phyloP scores from a whole-genome alignment of 1,140 invertebrate genomes.

The Battus philenor region DNA sequence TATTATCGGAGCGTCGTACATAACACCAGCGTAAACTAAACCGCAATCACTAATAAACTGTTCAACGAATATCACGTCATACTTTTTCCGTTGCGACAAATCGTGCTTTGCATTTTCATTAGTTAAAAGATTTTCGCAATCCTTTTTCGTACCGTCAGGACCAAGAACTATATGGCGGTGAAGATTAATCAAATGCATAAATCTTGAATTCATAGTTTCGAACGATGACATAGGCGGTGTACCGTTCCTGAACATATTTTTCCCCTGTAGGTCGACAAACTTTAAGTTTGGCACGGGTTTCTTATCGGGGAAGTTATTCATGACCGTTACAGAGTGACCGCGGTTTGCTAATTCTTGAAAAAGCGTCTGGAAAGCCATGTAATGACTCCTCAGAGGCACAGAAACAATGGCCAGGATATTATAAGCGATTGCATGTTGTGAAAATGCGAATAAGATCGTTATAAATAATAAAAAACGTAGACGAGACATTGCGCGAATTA shows the following conservation, averaged over 20 bases:
- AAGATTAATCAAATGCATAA: constrained; percentile 29
- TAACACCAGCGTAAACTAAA: constrained; percentile 76
- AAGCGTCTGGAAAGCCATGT: constrained; percentile 56
- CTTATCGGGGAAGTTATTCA: constrained; percentile 54
- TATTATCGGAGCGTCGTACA: constrained; percentile 79
- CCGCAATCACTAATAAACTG: constrained; percentile 83
- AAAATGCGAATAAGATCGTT: constrained; percentile 11
- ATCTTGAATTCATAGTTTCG: constrained; percentile 27
- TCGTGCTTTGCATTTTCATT: constrained; percentile 49
- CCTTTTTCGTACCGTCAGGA: constrained; percentile 12
- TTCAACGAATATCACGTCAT: constrained; percentile 82
- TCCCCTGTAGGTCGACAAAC: constrained; percentile 33
- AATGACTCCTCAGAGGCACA: constrained; percentile 63
- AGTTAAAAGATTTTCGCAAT: constrained; percentile 59
- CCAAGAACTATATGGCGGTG: constrained; percentile 24
- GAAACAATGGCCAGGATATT: constrained; percentile 56
- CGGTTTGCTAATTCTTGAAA: constrained; percentile 56
- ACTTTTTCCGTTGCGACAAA: constrained; percentile 61
- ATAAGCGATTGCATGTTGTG: constrained; percentile 23
- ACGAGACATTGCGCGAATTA: constrained; percentile 16
- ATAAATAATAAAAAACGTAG: constrained; percentile 19
- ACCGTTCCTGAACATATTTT: constrained; percentile 3
- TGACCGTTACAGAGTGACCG: constrained; percentile 66
- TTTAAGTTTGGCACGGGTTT: constrained; percentile 39
- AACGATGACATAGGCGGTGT: constrained; percentile 24